These are phyloP conservation scores for Cynodonichthys magdalenae DNA, from an alignment of 2,797 vertebrate species.

Conservation along the genomic window DNA sequence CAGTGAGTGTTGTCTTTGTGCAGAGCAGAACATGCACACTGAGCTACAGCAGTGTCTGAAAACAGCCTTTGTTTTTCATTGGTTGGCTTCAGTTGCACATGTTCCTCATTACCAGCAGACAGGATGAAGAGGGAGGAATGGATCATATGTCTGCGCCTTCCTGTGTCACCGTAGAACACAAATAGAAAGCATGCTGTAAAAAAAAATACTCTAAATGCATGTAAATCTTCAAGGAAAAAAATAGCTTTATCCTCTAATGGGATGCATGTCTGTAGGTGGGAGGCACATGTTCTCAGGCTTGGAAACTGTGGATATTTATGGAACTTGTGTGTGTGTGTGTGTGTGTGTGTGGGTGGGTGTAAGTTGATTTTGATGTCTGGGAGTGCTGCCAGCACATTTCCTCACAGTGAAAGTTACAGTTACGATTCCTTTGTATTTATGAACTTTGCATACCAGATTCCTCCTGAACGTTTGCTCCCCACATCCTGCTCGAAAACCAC, in stretches of 20 bases:
- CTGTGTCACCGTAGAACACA: conserved; percentile 45
- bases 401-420: conserved; percentile 59
- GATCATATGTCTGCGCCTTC: conserved; percentile 63
- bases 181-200: conserved; percentile 37
- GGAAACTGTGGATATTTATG: conserved; percentile 64
- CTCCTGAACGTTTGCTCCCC: conserved; percentile 64
- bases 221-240: conserved; percentile 28
- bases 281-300: conserved; percentile 35
- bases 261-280: conserved; percentile 40
- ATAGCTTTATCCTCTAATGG: conserved; percentile 31
- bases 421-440: conserved; percentile 71
- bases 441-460: conserved; percentile 61
- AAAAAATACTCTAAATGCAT: conserved; percentile 17
- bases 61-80: conserved; percentile 67
- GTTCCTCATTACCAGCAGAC: conserved; percentile 77
- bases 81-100: conserved; percentile 73
- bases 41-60: conserved; percentile 59
- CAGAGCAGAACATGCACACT: conserved; percentile 46
- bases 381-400: conserved; percentile 55
- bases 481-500: conserved; percentile 81
- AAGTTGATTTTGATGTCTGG: conserved; percentile 52
- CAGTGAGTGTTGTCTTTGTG: conserved; percentile 52
- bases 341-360: conserved; percentile 29
- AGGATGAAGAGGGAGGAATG: conserved; percentile 67
- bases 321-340: conserved; percentile 33